These are phyloP conservation scores for Melanerpes aurifrons DNA, from an alignment of 2,113 vertebrate genomes.

Conservation along the genomic window DNA sequence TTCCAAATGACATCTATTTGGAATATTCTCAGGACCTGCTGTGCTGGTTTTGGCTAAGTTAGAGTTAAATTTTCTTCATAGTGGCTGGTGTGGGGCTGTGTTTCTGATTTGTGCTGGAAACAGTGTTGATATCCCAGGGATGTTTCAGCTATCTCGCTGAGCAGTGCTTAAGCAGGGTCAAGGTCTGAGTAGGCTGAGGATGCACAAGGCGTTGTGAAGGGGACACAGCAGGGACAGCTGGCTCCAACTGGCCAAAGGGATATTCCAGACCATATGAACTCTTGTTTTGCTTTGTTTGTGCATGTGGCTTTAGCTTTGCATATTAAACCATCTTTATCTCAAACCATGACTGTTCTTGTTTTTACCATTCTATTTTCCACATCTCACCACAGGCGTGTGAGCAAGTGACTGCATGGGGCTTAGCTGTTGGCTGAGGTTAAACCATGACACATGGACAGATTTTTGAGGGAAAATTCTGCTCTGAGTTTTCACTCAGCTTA, in stretches of 20 bases:
- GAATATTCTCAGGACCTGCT: not conserved
- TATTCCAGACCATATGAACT: rapidly evolving
- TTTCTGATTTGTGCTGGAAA: not conserved
- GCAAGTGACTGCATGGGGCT: not conserved
- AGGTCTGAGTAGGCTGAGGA: not conserved
- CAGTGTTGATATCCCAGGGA: not conserved
- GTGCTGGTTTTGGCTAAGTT: not conserved
- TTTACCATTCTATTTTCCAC: not conserved
- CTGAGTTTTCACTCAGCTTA: not conserved
- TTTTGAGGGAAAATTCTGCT: not conserved
- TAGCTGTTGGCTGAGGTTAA: not conserved
- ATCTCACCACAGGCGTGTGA: not conserved
- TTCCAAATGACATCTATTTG: not conserved
- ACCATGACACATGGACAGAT: not conserved
- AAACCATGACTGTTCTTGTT: not conserved
- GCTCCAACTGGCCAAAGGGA: not conserved
- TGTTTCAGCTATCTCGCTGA: not conserved
- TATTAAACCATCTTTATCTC: not conserved
- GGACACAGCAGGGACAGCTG: not conserved
- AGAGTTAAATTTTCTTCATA: not conserved
- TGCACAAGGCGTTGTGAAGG: not conserved
- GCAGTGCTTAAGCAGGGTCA: not conserved
- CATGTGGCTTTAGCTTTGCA: not conserved
- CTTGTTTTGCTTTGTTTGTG: too few relatives aligned
- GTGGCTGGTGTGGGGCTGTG: not conserved